Conservation (phyloP, 2,888 invertebrate genomes). For the Lamproptera curius region DNA sequence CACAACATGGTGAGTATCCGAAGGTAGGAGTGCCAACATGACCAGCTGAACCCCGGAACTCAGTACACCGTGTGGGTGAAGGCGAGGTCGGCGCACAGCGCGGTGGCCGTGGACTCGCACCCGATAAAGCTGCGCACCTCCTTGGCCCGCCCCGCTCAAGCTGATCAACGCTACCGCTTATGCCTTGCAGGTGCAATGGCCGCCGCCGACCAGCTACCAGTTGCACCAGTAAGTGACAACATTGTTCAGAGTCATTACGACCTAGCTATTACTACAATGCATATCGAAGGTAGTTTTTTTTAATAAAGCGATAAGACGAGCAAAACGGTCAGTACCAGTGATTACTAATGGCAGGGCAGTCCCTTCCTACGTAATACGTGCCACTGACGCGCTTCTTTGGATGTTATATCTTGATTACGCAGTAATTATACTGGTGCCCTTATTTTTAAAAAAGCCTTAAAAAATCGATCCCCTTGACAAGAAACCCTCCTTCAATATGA, state of each 20-base stretch:
- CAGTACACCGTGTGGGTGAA: constrained; percentile 86
- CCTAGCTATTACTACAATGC: neutral
- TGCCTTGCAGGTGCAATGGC: constrained; percentile 83
- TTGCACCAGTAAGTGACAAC: constrained; percentile 44
- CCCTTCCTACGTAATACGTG: no score
- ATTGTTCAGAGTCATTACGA: neutral
- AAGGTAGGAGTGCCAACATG: constrained; percentile 64
- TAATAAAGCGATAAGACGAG: no score
- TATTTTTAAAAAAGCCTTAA: no score
- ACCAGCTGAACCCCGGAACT: constrained; percentile 82
- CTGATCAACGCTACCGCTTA: constrained; percentile 58
- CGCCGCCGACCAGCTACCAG: constrained; percentile 58
- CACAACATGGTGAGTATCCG: constrained; percentile 67
- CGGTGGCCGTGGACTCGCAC: constrained; percentile 79
- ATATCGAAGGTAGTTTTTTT: no score
- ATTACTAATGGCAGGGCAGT: no score
- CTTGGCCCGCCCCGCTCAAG: constrained; percentile 82
- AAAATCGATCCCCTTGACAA: no score
- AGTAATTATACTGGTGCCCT: no score
- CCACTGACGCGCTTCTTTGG: no score
- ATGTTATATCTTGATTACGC: no score
- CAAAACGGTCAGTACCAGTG: no score
- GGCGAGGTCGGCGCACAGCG: constrained; percentile 83
- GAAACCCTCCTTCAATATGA: no score
- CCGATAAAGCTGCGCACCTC: constrained; percentile 82